Base-by-base conservation (phyloP, 2,113 vertebrate species). In the Chunga burmeisteri region DNA sequence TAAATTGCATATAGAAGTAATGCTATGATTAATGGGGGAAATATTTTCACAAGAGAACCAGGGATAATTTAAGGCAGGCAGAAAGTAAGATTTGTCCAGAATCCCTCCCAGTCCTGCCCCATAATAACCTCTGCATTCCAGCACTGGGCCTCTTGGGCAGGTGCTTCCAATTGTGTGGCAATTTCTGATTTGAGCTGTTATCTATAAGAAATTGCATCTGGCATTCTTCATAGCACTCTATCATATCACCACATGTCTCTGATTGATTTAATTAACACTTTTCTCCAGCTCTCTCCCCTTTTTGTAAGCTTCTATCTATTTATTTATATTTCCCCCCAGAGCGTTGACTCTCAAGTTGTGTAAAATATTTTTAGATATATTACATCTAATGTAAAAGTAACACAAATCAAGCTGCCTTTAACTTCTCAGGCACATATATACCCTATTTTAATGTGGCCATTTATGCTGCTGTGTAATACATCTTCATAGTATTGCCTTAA, bases 401-500 rank as follows among this genome's bases (percentile, higher is more conserved):
- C 91, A 96, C 95, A 97, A 97, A 97, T 97, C 96, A 97, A 94
- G 94, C 94, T 96, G 91, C 89, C 83, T 95, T 95, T 97, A 96
- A 95, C 93, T 92, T 97, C 94, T 93, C 92, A 84, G 74, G 90
- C 92, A 95, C 90, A 94, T 86, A 95, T 92, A 97, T 93, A 94
- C 44, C 72, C 50, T 94, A 82, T 95, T 96, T 97, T 96, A 97
- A 97, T 97, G 86, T 95, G 95, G 82, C 93, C 96, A 93, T 97
- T 98, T 98, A 92, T 93, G 86, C 94, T 21, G 23, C 91, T 97
- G 79, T 96, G 97, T 96, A 97, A 98, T 98, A 97, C 85, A 97
- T 98, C 97, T 98, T 98, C 98, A 98, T 93, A 97, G 95, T 78
- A 85, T 97, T 96, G 97, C 97, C 97, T 97, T 98, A 98, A 98